Evolutionary conservation across 2,888 invertebrate species (phyloP), one percentile per base, ranked within the genome.

Genomic region (Homarus gammarus): DNA sequence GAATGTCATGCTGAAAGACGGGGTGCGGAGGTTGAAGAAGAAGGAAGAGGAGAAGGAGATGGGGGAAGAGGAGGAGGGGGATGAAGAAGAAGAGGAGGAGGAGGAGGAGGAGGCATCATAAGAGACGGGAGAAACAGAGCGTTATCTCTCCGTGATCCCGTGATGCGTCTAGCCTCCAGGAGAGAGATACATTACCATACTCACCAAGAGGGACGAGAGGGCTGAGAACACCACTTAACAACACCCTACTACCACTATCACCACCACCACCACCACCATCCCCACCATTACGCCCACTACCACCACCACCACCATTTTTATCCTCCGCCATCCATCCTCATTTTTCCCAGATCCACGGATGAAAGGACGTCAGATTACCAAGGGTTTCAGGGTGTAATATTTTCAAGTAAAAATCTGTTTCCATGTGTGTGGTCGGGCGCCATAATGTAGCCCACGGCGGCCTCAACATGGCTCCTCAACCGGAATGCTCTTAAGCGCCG

Each of bases 401-500:
- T 83, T 83, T 72, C 44, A 22, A 51, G 83, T 83, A 44, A 51
- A 83, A 83, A 83, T 83, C 72, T 83, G 82, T 72, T 70, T 44
- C 83, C 51, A 72, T 83, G 83, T 83, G 83, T 83, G 83, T 83
- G 83, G 40, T 70, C 49, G 83, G 40, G 33, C 72, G 72, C 72
- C 72, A 27, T 68, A 82, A 82, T 68, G 68, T 44, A 38, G 44
- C 40, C 68, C 44, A 18, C n/a, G 12, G 51, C 49, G 33, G 51
- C 83, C 72, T 83, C 51, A 83, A 44, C 40, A 68, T 27, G 44
- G 31, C 68, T 83, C 83, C 83, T 70, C 70, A 49, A 72, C 83
- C 83, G 72, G 83, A 83, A 83, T 83, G 83, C 83, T 83, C 83
- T 72, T 49, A 72, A 49, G 40, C 51, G 8, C 3, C n/a, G 83